Evolutionary conservation across 2,888 invertebrate species (phyloP), one percentile per base, ranked within the genome.

Genomic region (Cyaniris semiargus): DNA sequence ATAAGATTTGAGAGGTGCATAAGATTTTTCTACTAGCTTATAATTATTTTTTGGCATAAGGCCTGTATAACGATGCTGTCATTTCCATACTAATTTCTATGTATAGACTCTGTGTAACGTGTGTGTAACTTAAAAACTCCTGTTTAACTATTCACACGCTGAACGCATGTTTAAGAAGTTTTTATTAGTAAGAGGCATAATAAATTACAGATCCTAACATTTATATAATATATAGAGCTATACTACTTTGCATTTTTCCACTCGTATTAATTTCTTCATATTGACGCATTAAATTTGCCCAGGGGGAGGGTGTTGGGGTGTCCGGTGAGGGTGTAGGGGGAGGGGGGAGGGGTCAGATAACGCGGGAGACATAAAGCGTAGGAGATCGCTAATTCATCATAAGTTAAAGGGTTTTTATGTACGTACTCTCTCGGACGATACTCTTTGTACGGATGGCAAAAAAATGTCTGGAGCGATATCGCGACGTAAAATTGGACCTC

Each of bases 371-470:
- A 93, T 92, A 92, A 92, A 92, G 89, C 92, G 91, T 90, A 93
- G 91, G 91, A 93, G 92, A 93, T 93, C 92, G 94, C 94, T 94
- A 94, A 94, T 94, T 93, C 94, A 94, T 94, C 94, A 94, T 94
- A 94, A 94, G 93, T 94, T 94, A 93, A 94, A 94, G 94, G 94
- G 93, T 93, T 93, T 93, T 93, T 94, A 93, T 91, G 91, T 90
- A 89, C 89, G 86, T 66, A 23, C 44, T 74, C 87, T 86, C 86
- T 86, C 85, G 83, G 84, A 83, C 86, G 85, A 84, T 84, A 85
- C 88, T 86, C 89, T 86, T 90, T 90, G 91, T 92, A 90, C 86
- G 85, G 88, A 85, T 80, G 81, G 88, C 89, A 92, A 92, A 93
- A 91, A 92, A 90, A 90, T 89, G 88, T 89, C 89, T 85, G 85